Base-by-base conservation (phyloP, 2,113 vertebrate species). In the Siniperca knerii region DNA sequence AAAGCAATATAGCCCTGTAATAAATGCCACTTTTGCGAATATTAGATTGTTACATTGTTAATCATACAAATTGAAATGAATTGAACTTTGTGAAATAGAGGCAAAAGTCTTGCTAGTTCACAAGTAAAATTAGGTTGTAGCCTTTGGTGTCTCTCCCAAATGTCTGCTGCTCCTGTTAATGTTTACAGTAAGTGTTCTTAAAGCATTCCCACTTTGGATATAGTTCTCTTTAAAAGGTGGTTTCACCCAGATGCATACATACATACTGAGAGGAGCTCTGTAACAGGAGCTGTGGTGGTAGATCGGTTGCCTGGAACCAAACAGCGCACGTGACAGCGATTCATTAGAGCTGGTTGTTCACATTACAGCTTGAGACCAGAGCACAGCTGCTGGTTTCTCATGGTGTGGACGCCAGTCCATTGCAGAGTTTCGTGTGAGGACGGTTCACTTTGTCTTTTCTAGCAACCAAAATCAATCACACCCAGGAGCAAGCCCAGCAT, bases 281-380 rank as follows among this genome's bases (percentile, higher is more conserved):
- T 74, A 58, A 35, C 60, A 62, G 71, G 54, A 85, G 78, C 78
- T 77, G n/a, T 4, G 73, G 89, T 52, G 58, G 76, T 65, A 40
- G 23, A 81, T 70, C 61, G 72, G 77, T 85, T 86, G 82, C 79
- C 83, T 89, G 90, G 79, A 92, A 81, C 69, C 81, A 75, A 87
- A 48, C 48, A 2, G 60, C 4, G 78, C 66, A 87, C 5, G 57
- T 87, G 84, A 83, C 90, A 86, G 77, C 61, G 5, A 85, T 87
- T 89, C 82, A 83, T 89, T 87, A 87, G 77, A 81, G 66, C 46
- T 58, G 82, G 73, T 79, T 78, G 84, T 89, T 92, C 81, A 86
- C 87, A 84, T 77, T 85, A 61, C 82, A 92, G 86, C 86, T 85
- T 83, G 83, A 87, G 57, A 75, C 42, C 75, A 58, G 70, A 85